Conservation (phyloP, 2,888 invertebrate genomes). For the Sarcophaga variegata region DNA sequence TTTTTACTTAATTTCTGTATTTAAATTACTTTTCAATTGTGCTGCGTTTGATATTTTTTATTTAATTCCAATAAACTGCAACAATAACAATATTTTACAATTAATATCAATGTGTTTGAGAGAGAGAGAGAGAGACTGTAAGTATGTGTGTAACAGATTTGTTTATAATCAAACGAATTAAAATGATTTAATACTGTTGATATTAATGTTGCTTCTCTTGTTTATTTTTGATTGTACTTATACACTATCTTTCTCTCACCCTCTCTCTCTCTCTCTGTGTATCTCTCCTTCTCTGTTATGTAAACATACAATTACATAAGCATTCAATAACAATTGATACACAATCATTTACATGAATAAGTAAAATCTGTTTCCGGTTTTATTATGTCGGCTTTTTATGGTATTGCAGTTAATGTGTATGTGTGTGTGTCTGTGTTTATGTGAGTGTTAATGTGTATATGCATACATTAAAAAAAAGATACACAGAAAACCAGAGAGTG, state of each 20-base stretch:
- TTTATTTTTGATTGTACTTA: neutral
- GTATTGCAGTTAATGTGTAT: neutral
- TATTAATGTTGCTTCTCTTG: constrained; percentile 2
- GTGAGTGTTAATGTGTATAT: neutral
- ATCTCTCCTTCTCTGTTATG: neutral
- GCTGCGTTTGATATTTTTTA: neutral
- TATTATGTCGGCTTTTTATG: neutral
- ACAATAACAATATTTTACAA: neutral
- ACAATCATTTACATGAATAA: neutral
- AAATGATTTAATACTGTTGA: constrained; percentile 37
- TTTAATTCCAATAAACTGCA: neutral
- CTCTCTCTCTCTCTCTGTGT: neutral
- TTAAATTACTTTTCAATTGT: no score
- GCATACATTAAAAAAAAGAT: no score
- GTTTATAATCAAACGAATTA: constrained; percentile 45
- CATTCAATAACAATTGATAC: neutral
- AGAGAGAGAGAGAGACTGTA: neutral
- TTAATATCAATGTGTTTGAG: neutral
- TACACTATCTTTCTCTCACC: no score
- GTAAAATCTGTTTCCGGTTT: neutral
- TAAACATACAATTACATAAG: neutral
- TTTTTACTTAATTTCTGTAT: no score
- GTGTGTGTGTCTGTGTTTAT: neutral
- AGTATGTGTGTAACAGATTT: constrained; percentile 14
- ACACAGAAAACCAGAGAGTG: neutral